Percentiles rank a stretch among this genome's conserved stretches.
These are phyloP conservation scores for Drosophila nannoptera DNA, from an alignment of 1,140 invertebrate species.

Conservation along the genomic window DNA sequence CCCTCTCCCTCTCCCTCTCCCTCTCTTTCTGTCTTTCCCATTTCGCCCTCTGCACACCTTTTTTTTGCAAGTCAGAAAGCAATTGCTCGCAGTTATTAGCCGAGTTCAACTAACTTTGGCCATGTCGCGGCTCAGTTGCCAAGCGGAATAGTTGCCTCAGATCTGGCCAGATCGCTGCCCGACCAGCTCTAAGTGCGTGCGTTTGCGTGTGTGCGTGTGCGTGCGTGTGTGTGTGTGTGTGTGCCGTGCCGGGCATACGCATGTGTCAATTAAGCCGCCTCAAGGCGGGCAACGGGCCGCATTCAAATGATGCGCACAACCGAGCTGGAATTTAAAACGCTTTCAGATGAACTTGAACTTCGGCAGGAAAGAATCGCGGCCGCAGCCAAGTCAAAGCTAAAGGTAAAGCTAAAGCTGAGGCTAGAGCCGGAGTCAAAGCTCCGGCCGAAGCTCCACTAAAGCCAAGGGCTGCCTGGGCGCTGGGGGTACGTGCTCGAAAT, in stretches of 20 bases:
- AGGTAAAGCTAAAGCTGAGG: too few relatives aligned
- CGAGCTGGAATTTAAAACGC: constrained; percentile 61
- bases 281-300: constrained; percentile 29
- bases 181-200: too few relatives aligned
- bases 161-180: constrained; percentile 3
- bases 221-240: too few relatives aligned
- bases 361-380: constrained; percentile 50
- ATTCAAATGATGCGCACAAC: constrained; percentile 57
- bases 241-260: constrained; percentile 56
- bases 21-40: background rate
- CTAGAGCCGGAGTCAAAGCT: too few relatives aligned
- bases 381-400: background rate
- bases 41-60: background rate
- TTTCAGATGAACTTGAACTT: constrained; percentile 74
- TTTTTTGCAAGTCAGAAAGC: constrained; percentile 55
- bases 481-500: constrained; percentile 52
- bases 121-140: constrained; percentile 70
- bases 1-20: background rate
- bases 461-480: constrained; percentile 52
- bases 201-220: background rate
- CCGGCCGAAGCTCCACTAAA: constrained; percentile 41
- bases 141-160: constrained; percentile 21
- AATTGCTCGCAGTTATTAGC: constrained; percentile 58
- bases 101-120: constrained; percentile 65
- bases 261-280: constrained; percentile 63